These are phyloP conservation scores for Cephus pygmeus DNA, from an alignment of 2,888 invertebrate genomes.

Conservation along the genomic window DNA sequence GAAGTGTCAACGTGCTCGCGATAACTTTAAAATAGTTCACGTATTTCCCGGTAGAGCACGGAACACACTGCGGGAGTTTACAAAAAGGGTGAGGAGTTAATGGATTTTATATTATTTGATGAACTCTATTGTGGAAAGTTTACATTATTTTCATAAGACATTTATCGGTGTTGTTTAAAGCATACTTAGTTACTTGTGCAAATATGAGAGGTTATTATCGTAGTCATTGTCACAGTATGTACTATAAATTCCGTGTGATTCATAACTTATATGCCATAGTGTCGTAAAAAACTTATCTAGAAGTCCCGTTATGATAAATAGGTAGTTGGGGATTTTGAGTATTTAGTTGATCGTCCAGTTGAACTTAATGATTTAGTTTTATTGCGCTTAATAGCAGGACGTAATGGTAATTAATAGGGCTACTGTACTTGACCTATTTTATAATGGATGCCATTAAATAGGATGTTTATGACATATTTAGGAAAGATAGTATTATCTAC, in stretches of 20 bases:
- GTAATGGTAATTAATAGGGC: neutral
- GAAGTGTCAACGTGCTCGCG: neutral
- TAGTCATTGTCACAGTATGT: neutral
- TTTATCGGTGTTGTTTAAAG: neutral
- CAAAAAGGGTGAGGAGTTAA: conserved; percentile 4
- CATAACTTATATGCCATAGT: neutral
- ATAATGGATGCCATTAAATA: neutral
- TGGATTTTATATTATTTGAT: neutral
- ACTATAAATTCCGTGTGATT: neutral
- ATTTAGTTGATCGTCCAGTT: neutral
- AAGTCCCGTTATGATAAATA: neutral
- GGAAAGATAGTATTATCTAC: neutral
- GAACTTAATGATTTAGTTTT: neutral
- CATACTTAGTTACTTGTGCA: neutral
- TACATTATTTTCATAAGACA: neutral
- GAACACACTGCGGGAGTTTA: conserved; percentile 16
- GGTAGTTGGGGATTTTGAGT: neutral
- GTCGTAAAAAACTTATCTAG: neutral
- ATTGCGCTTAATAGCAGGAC: neutral
- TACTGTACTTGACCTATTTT: neutral
- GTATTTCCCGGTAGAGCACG: conserved; percentile 15
- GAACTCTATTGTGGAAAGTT: neutral
- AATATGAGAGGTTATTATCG: neutral
- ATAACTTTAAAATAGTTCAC: neutral
- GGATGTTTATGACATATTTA: neutral